phyloP scores from a whole-genome alignment of 1,140 invertebrate species.

The Steinernema khuongi region DNA sequence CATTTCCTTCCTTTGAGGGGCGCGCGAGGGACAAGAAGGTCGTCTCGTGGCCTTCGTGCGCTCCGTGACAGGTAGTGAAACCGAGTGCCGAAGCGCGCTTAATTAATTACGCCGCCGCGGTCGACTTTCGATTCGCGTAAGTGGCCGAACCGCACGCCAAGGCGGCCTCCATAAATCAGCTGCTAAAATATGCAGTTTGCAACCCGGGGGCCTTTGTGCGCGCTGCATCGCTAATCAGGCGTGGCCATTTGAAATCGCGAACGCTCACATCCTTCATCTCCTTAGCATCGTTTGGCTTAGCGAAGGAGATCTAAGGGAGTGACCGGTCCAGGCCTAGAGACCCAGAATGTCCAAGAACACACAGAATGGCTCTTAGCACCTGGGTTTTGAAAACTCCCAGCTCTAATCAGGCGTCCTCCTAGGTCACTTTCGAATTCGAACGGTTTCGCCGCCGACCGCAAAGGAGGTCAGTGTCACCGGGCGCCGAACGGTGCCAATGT shows the following conservation, averaged over 20 bases:
- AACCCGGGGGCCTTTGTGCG: constrained; percentile 8
- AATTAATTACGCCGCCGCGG: neutral
- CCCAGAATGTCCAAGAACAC: too few relatives aligned
- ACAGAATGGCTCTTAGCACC: too few relatives aligned
- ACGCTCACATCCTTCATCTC: too few relatives aligned
- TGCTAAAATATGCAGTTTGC: neutral
- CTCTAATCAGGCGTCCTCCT: too few relatives aligned
- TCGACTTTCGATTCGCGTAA: neutral
- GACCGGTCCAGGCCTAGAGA: too few relatives aligned
- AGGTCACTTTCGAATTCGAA: constrained; percentile 1
- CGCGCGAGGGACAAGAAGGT: neutral
- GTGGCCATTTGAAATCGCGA: too few relatives aligned
- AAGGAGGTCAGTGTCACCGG: constrained; percentile 5
- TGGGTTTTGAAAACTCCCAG: too few relatives aligned
- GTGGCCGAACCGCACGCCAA: neutral
- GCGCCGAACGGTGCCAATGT: constrained; percentile 6
- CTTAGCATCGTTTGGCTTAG: too few relatives aligned
- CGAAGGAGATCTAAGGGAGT: too few relatives aligned
- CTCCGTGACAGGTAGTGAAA: constrained; percentile 1
- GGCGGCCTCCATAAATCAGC: neutral
- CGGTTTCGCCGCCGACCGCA: neutral
- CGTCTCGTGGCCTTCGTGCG: neutral
- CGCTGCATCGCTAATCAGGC: neutral
- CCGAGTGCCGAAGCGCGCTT: neutral
- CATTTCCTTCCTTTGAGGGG: neutral